These are phyloP conservation scores for Acronicta aceris DNA, from an alignment of 2,888 invertebrate genomes.

Conservation along the genomic window DNA sequence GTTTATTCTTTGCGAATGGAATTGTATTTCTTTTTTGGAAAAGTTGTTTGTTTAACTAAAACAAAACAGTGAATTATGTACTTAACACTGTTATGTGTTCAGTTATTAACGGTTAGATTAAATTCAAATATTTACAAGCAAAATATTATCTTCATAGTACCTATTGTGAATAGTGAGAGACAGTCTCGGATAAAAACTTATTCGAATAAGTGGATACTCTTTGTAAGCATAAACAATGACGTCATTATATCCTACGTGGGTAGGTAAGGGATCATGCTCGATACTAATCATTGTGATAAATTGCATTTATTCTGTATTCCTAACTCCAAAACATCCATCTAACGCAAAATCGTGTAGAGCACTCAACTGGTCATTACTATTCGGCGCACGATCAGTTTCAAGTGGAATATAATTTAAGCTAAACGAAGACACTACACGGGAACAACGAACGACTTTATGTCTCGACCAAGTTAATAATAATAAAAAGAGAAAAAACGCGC, in stretches of 20 bases:
- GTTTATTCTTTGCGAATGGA: no score
- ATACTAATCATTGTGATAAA: constrained; percentile 29
- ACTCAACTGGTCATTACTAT: constrained; percentile 55
- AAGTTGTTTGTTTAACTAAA: no score
- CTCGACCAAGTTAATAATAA: constrained; percentile 85
- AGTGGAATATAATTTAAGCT: constrained; percentile 40
- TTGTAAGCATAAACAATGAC: background rate
- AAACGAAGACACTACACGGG: constrained; percentile 35
- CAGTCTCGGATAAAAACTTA: no score
- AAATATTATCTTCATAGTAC: constrained; percentile 1
- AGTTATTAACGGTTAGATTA: no score
- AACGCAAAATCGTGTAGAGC: constrained; percentile 23
- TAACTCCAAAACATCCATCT: constrained; percentile 2
- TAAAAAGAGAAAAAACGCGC: constrained; percentile 84
- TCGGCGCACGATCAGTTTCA: constrained; percentile 56
- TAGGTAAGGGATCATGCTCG: constrained; percentile 5
- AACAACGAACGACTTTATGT: constrained; percentile 44
- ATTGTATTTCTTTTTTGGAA: no score
- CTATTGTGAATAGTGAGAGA: constrained; percentile 15
- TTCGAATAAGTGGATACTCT: background rate
- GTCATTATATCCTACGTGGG: background rate
- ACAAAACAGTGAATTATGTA: no score
- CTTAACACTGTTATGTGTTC: no score
- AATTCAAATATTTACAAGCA: no score
- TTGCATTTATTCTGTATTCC: constrained; percentile 15